Percentiles rank a stretch among this genome's conserved stretches.
These are phyloP conservation scores for Spermophilus dauricus DNA, from an alignment of 2,113 vertebrate genomes.

Conservation along the genomic window DNA sequence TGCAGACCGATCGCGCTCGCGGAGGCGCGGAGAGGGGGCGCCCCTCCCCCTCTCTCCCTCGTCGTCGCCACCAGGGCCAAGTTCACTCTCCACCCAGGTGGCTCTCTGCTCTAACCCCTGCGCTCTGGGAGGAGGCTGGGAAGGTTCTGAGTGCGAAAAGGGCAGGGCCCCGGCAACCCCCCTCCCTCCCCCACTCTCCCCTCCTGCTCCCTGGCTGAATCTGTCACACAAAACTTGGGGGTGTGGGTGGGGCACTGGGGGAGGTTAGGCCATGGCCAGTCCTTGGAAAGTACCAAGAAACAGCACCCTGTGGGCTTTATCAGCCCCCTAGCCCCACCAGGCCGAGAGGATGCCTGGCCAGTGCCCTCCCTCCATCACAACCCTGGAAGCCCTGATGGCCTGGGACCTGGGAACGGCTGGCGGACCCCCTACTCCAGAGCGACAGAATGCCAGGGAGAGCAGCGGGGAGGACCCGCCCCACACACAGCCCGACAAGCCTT, in stretches of 20 bases:
- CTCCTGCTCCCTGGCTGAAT: conserved; percentile 34
- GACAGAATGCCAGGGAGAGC: background rate
- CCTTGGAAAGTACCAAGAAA: background rate
- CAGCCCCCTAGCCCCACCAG: background rate
- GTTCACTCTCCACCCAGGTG: conserved; percentile 52
- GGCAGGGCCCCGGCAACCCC: background rate
- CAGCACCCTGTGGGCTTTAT: background rate
- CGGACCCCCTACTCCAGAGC: background rate
- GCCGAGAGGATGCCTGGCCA: background rate
- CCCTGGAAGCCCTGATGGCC: background rate
- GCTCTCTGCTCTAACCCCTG: conserved; percentile 3
- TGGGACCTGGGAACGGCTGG: background rate
- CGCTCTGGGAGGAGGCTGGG: background rate
- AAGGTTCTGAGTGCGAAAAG: conserved; percentile 34
- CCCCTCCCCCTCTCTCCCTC: background rate
- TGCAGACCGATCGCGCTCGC: background rate
- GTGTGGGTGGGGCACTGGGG: background rate
- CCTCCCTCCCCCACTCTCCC: conserved; percentile 7
- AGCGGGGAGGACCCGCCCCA: conserved; percentile 54
- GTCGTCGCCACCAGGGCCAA: conserved; percentile 44
- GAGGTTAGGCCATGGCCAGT: background rate
- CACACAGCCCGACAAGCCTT: conserved; percentile 52
- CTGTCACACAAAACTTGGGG: conserved; percentile 84
- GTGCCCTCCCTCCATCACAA: too few species aligned
- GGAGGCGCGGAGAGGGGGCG: background rate